phyloP scores from a whole-genome alignment of 2,113 vertebrate species.

The Sardina pilchardus region DNA sequence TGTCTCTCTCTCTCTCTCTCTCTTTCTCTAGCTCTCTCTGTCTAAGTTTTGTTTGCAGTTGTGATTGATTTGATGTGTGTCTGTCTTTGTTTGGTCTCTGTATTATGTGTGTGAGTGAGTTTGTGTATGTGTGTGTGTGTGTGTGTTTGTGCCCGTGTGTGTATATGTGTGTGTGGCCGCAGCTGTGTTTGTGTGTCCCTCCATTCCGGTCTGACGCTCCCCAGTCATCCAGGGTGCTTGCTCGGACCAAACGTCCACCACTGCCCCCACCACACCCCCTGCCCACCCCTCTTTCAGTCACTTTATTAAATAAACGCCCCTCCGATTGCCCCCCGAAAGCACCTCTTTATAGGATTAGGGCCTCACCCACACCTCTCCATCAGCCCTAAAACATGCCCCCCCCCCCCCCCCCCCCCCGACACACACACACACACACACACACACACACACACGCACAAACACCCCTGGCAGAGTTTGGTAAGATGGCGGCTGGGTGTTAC shows the following conservation, averaged over 20 bases:
- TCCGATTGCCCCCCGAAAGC: conserved; percentile 59
- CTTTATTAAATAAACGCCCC: conserved; percentile 71
- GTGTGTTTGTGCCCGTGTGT: not conserved
- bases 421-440: not conserved
- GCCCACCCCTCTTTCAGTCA: conserved; percentile 58
- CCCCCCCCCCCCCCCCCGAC: not conserved
- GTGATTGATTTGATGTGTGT: not conserved
- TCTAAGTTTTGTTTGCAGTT: not conserved
- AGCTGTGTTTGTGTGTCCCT: conserved; percentile 71
- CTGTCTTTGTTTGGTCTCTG: not conserved
- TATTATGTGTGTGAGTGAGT: not conserved
- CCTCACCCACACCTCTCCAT: conserved; percentile 65
- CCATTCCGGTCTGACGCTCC: conserved; percentile 45
- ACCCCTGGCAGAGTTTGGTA: conserved; percentile 30
- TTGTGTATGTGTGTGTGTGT: not conserved
- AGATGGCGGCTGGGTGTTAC: conserved; percentile 31
- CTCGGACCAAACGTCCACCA: not conserved
- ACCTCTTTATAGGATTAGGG: conserved; percentile 75
- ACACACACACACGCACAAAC: not conserved
- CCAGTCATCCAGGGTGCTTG: not conserved
- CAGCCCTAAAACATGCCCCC: conserved; percentile 23
- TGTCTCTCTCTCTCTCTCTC: not conserved
- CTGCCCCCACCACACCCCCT: conserved; percentile 20
- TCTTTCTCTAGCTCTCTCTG: not conserved
- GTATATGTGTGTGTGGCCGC: conserved; percentile 45